Evolutionary conservation across 2,888 invertebrate genomes (phyloP).

Genomic region (Chelonus formosanus): DNA sequence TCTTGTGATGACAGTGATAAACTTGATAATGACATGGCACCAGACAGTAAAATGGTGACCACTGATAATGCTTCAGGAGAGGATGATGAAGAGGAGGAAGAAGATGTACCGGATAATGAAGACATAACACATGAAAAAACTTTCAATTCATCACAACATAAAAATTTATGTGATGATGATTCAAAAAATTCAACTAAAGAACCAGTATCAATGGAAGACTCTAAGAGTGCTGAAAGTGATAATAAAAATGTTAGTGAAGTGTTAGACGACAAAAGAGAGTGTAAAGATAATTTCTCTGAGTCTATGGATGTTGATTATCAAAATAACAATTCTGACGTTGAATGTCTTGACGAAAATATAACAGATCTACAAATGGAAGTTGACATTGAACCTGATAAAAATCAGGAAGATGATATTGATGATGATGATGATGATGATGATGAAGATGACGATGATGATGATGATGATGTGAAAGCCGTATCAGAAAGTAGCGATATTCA

Average conservation of each 20-base stretch:
- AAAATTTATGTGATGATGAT: conserved; percentile 46
- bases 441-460: conserved; percentile 56
- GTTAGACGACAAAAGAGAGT: conserved; percentile 43
- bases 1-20: conserved; percentile 56
- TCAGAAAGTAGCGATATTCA: conserved; percentile 42
- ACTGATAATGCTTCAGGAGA: conserved; percentile 38
- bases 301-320: conserved; percentile 59
- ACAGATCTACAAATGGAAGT: conserved; percentile 44
- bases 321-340: conserved; percentile 59
- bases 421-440: conserved; percentile 14
- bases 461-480: conserved; percentile 54
- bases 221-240: conserved; percentile 65
- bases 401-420: too few relatives aligned
- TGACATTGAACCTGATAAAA: conserved; percentile 34
- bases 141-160: conserved; percentile 38
- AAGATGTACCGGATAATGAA: conserved; percentile 43
- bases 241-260: conserved; percentile 66
- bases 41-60: conserved; percentile 31
- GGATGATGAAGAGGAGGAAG: conserved; percentile 48
- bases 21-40: conserved; percentile 35
- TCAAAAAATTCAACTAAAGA: conserved; percentile 32
- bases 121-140: conserved; percentile 39
- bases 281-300: conserved; percentile 39
- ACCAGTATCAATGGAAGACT: conserved; percentile 15
- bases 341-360: conserved; percentile 58